Evolutionary conservation across 2,888 invertebrate genomes (phyloP).

Genomic region (Pristionchus maxplancki): DNA sequence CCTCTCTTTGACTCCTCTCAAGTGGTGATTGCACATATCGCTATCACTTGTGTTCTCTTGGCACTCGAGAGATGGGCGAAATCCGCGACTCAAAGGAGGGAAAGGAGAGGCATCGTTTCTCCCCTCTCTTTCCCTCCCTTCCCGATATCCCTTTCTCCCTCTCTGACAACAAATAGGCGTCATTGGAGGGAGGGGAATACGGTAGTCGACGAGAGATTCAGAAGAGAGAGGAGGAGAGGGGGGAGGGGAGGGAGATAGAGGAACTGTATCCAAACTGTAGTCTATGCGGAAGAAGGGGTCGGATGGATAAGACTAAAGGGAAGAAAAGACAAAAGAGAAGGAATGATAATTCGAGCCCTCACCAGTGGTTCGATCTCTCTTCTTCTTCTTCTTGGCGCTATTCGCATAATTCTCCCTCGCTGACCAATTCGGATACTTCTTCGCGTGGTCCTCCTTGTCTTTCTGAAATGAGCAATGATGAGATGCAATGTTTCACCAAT

Average conservation of each 20-base stretch:
- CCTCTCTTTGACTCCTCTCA: conserved; percentile 25
- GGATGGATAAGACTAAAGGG: neutral
- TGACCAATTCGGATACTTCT: conserved; percentile 99
- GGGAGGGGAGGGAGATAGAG: conserved; percentile 22
- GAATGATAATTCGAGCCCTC: neutral
- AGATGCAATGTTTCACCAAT: neutral
- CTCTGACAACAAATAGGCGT: conserved; percentile 35
- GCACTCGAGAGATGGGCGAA: neutral
- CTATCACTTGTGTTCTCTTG: conserved; percentile 42
- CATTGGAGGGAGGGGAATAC: neutral
- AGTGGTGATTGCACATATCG: conserved; percentile 1
- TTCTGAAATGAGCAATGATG: conserved; percentile 85
- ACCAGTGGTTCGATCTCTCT: conserved; percentile 42
- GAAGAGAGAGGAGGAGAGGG: neutral
- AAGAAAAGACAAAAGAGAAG: too few relatives aligned
- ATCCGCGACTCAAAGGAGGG: neutral
- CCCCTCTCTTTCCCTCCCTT: neutral
- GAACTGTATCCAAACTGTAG: conserved; percentile 38
- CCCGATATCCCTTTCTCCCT: conserved; percentile 9
- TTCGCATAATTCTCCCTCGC: conserved; percentile 99
- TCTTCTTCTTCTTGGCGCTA: conserved; percentile 84
- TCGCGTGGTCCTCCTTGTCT: conserved; percentile 99
- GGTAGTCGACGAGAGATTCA: conserved; percentile 46
- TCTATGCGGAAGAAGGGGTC: neutral
- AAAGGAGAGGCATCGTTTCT: neutral